phyloP scores from a whole-genome alignment of 2,888 invertebrate species.

The Idaea dimidiata region DNA sequence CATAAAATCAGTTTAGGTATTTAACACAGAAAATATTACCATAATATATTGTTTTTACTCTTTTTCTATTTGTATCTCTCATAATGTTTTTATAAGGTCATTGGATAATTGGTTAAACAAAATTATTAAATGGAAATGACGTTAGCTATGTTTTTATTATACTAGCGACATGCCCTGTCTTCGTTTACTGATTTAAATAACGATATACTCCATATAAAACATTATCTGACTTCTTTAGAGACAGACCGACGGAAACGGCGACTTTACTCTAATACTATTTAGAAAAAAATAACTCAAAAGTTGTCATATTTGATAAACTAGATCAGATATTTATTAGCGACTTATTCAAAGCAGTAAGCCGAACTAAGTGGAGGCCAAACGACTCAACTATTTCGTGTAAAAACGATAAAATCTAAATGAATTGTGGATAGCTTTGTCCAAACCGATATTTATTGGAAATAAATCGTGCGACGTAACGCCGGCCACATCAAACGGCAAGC shows the following conservation, averaged over 20 bases:
- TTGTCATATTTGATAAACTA: background rate
- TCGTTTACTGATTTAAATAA: no score
- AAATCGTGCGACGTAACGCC: constrained; percentile 58
- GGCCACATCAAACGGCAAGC: constrained; percentile 61
- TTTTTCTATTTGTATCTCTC: background rate
- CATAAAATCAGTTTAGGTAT: background rate
- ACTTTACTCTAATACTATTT: no score
- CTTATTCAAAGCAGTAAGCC: background rate
- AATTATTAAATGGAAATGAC: background rate
- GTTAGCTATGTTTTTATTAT: background rate
- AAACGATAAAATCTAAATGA: constrained; percentile 76
- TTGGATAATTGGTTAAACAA: background rate
- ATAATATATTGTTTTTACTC: background rate
- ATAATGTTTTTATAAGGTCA: background rate
- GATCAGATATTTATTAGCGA: background rate
- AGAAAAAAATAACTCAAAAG: no score
- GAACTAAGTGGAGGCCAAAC: background rate
- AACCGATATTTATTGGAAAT: constrained; percentile 68
- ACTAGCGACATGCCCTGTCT: no score
- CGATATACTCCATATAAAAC: no score
- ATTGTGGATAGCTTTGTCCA: constrained; percentile 62
- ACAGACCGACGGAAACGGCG: no score
- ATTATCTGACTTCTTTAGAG: no score
- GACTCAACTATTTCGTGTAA: constrained; percentile 54
- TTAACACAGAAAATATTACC: background rate